Conservation (phyloP, 2,888 invertebrate species). For the Stramonita haemastoma region DNA sequence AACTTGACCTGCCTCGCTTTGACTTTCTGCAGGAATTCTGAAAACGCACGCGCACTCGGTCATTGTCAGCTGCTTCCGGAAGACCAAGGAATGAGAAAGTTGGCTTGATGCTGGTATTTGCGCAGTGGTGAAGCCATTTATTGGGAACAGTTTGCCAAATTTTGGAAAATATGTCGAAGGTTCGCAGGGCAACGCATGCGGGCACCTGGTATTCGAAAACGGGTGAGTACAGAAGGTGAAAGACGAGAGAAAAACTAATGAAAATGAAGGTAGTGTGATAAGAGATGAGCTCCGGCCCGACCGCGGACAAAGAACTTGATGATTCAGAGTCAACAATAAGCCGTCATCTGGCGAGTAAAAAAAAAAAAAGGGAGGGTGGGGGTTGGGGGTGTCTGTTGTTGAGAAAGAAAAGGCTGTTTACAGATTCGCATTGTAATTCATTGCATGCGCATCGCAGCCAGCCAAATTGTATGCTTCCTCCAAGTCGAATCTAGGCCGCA, state of each 20-base stretch:
- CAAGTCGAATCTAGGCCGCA: no score
- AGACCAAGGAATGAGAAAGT: conserved; percentile 39
- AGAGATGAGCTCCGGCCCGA: neutral
- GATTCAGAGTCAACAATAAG: neutral
- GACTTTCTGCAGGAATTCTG: neutral
- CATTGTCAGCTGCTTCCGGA: conserved; percentile 14
- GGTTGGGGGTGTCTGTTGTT: no score
- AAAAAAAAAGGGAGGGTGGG: no score
- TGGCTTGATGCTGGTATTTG: conserved; percentile 17
- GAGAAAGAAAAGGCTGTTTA: no score
- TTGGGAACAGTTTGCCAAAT: conserved; percentile 48
- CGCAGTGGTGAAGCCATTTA: conserved; percentile 15
- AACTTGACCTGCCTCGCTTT: conserved; percentile 23
- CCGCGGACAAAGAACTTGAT: neutral
- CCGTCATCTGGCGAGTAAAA: neutral
- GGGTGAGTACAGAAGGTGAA: conserved; percentile 29
- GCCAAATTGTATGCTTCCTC: no score
- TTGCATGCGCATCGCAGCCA: no score
- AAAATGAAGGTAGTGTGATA: neutral
- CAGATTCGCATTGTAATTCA: no score
- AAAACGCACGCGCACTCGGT: neutral
- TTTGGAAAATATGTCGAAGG: conserved; percentile 60
- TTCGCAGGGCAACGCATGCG: conserved; percentile 49
- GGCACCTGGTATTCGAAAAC: conserved; percentile 50
- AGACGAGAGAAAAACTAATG: neutral